These are phyloP conservation scores for Anableps anableps DNA, from an alignment of 2,797 vertebrate genomes.

Conservation along the genomic window DNA sequence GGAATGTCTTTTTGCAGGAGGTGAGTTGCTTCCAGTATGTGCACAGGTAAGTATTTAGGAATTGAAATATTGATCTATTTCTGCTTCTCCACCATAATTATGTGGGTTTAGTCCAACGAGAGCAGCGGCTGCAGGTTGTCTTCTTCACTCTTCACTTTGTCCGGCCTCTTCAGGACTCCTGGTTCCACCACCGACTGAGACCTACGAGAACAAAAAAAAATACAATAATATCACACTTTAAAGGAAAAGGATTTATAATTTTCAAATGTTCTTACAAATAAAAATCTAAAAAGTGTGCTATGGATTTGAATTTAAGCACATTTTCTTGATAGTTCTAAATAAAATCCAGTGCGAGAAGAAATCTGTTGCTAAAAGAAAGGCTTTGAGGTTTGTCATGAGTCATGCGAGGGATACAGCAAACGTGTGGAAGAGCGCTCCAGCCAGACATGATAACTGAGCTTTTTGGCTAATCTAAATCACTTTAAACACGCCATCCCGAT, in stretches of 20 bases:
- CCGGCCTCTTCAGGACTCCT: conserved; percentile 92
- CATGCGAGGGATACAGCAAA: no score
- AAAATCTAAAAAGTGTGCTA: no score
- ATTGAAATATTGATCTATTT: conserved; percentile 25
- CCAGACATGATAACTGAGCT: no score
- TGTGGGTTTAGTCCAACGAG: conserved; percentile 88
- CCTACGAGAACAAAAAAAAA: conserved; percentile 71
- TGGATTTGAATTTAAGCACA: no score
- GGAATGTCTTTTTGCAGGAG: conserved; percentile 20
- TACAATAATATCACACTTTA: neutral
- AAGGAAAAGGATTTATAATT: neutral
- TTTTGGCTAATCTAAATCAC: no score
- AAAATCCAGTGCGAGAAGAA: no score
- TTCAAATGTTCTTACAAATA: no score
- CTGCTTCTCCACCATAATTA: conserved; percentile 2
- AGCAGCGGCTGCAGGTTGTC: conserved; percentile 99
- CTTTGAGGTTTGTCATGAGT: no score
- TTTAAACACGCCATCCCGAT: no score
- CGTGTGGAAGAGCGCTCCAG: no score
- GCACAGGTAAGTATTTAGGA: conserved; percentile 34
- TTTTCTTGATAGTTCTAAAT: no score
- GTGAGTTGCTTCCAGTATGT: conserved; percentile 26
- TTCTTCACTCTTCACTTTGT: conserved; percentile 94
- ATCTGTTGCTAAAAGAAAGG: no score
- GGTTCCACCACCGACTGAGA: conserved; percentile 98